Percentiles rank a stretch among this genome's conserved stretches.
Conservation (phyloP, 2,113 vertebrate genomes). For the Calyptommatus sinebrachiatus region DNA sequence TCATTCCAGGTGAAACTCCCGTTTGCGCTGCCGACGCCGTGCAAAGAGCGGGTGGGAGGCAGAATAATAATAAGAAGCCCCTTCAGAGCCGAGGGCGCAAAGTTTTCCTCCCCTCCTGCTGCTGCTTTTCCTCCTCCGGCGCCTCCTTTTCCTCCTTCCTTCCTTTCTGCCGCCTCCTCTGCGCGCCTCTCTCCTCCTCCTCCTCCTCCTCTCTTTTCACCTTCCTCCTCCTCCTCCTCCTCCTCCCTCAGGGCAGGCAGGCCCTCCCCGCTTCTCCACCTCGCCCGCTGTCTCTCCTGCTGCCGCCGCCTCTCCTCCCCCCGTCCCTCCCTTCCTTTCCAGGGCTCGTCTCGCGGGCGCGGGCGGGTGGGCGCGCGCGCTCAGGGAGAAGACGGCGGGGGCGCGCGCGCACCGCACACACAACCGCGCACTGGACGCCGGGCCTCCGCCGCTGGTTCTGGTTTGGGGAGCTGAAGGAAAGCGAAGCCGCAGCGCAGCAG, state of each 20-base stretch:
- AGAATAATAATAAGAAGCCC: not conserved
- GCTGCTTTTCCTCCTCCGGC: too few relatives aligned
- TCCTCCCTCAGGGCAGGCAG: not conserved
- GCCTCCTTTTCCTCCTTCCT: not conserved
- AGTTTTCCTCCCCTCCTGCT: constrained; percentile 30
- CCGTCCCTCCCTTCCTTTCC: not conserved
- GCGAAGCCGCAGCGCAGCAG: constrained; percentile 27
- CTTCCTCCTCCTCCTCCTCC: constrained; percentile 3
- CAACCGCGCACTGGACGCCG: not conserved
- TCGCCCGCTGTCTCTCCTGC: not conserved
- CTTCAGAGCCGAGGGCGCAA: constrained; percentile 26
- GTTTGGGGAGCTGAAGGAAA: constrained; percentile 52
- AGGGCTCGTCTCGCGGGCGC: not conserved
- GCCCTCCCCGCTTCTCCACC: not conserved
- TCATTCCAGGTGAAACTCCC: constrained; percentile 46
- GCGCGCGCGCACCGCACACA: not conserved
- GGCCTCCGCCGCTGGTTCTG: constrained; percentile 31
- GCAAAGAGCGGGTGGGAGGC: constrained; percentile 24
- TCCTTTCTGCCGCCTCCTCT: not conserved
- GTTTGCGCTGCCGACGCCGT: constrained; percentile 26
- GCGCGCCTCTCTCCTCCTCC: not conserved
- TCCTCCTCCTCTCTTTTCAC: constrained; percentile 15
- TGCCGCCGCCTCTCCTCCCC: not conserved
- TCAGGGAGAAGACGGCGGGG: too few relatives aligned
- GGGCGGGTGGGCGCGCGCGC: not conserved